phyloP scores from a whole-genome alignment of 2,797 vertebrate species.

The Limnodromus scolopaceus region DNA sequence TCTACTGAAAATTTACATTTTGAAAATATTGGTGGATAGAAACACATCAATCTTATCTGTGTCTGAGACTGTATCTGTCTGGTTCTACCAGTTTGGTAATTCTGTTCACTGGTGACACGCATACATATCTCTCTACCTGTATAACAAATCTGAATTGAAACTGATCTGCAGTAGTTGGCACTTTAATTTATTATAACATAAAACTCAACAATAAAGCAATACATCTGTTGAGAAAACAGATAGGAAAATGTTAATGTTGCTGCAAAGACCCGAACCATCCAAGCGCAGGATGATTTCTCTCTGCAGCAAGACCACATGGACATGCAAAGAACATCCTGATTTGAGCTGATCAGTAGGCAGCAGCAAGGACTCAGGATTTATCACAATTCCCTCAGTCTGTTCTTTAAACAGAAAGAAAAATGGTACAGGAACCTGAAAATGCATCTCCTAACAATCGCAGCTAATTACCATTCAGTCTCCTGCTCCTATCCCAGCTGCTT shows the following conservation, averaged over 20 bases:
- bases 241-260: not conserved
- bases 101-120: not conserved
- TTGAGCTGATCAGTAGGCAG: constrained; percentile 16
- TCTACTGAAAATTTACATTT: not conserved
- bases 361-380: not conserved
- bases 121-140: not conserved
- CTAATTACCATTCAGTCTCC: constrained; percentile 55
- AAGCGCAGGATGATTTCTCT: not conserved
- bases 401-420: constrained; percentile 40
- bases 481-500: constrained; percentile 49
- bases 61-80: not conserved
- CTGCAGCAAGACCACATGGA: not conserved
- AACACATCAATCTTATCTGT: not conserved
- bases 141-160: not conserved
- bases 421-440: constrained; percentile 8
- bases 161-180: not conserved
- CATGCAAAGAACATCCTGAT: constrained; percentile 21
- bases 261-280: not conserved
- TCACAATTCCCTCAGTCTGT: not conserved
- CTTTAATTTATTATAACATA: constrained; percentile 6
- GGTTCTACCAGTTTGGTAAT: not conserved
- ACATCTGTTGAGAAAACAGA: constrained; percentile 3
- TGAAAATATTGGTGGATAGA: not conserved
- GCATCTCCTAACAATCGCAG: constrained; percentile 18
- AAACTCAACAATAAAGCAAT: not conserved